phyloP scores from a whole-genome alignment of 92 coral and sea anemone genomes.

The Phenganax stokvisi region DNA sequence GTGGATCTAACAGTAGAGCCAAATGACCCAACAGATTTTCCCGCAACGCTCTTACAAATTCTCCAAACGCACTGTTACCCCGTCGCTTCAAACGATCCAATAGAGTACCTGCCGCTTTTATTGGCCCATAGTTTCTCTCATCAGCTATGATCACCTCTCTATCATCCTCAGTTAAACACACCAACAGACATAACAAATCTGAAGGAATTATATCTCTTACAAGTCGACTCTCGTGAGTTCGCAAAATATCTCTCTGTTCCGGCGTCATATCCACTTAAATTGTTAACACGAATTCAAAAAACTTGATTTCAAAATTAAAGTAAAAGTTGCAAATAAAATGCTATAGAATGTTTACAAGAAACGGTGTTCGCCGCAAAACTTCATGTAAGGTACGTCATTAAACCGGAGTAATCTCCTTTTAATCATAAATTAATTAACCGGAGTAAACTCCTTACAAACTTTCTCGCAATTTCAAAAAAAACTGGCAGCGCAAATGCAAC shows the following conservation, averaged over 20 bases:
- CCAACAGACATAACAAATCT: constrained; percentile 50
- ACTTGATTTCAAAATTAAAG: too few species aligned
- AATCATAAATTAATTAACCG: too few species aligned
- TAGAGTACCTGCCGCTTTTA: constrained; percentile 43
- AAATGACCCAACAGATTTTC: constrained; percentile 41
- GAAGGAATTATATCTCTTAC: constrained; percentile 51
- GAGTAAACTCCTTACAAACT: too few species aligned
- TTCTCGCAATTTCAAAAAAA: too few species aligned
- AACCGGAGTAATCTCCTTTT: too few species aligned
- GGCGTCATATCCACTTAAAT: constrained; percentile 42
- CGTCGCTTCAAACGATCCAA: constrained; percentile 47
- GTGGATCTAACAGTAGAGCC: constrained; percentile 54
- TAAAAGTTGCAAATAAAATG: too few species aligned
- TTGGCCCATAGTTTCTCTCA: constrained; percentile 46
- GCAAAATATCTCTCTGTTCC: constrained; percentile 42
- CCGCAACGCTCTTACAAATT: constrained; percentile 41
- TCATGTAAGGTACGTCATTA: too few species aligned
- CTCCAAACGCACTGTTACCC: constrained; percentile 27
- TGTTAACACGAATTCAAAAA: background rate
- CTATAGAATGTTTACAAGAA: too few species aligned
- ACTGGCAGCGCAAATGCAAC: too few species aligned
- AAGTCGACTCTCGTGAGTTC: constrained; percentile 29
- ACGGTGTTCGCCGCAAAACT: too few species aligned
- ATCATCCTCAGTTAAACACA: constrained; percentile 63
- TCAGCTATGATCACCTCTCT: constrained; percentile 49